These are phyloP conservation scores for Coptodon rendalli DNA, from an alignment of 2,113 vertebrate genomes.

Conservation along the genomic window DNA sequence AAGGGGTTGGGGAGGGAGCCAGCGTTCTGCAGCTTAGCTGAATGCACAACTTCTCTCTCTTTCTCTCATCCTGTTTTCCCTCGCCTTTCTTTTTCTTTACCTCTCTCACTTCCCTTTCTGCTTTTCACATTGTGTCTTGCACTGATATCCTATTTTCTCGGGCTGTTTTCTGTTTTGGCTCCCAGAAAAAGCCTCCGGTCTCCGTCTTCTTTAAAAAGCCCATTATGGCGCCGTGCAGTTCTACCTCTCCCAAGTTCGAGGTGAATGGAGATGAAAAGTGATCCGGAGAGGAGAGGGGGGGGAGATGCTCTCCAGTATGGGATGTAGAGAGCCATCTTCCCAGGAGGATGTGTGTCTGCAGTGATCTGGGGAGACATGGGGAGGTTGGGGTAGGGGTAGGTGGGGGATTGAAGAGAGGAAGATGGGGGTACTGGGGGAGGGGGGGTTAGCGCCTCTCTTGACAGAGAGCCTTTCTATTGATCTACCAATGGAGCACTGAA, in stretches of 20 bases:
- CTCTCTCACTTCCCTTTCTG: not conserved
- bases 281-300: not conserved
- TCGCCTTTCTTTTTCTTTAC: not conserved
- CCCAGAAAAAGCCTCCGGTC: not conserved
- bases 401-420: not conserved
- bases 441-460: not conserved
- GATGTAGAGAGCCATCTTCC: constrained; percentile 14
- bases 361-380: constrained; percentile 15
- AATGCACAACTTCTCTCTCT: constrained; percentile 67
- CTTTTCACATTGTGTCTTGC: constrained; percentile 31
- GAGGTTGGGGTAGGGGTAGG: not conserved
- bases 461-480: constrained; percentile 65
- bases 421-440: not conserved
- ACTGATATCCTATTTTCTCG: constrained; percentile 38
- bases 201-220: constrained; percentile 3
- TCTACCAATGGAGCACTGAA: constrained; percentile 60
- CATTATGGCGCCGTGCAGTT: not conserved
- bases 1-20: constrained; percentile 13
- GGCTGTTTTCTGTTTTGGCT: constrained; percentile 12
- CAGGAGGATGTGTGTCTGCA: constrained; percentile 38
- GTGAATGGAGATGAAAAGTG: constrained; percentile 22
- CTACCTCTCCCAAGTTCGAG: not conserved
- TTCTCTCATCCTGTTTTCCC: constrained; percentile 21
- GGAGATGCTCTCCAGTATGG: constrained; percentile 3
- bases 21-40: constrained; percentile 54